A percentile compares a stretch with the other conserved stretches of the same genome.
phyloP scores from a whole-genome alignment of 2,888 invertebrate genomes.

The Noctua janthe region DNA sequence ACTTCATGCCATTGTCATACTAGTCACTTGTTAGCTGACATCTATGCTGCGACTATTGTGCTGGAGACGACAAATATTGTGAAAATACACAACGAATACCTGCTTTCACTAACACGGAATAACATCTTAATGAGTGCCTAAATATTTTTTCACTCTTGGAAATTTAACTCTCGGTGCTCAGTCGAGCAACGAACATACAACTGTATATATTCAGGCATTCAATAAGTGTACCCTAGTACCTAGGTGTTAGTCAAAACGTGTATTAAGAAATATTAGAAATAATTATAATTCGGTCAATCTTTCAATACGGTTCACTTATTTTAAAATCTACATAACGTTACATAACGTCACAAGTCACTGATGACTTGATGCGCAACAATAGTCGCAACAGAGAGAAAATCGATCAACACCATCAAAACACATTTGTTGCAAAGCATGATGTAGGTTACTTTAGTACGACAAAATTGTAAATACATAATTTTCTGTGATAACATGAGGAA shows the following conservation, averaged over 20 bases:
- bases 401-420: conserved; percentile 79
- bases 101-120: neutral
- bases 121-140: neutral
- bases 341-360: conserved; percentile 11
- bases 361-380: conserved; percentile 61
- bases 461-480: conserved; percentile 91
- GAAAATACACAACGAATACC: conserved; percentile 17
- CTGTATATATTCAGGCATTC: neutral
- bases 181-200: neutral
- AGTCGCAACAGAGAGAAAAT: conserved; percentile 75
- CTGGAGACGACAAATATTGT: conserved; percentile 49
- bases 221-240: neutral
- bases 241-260: neutral
- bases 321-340: conserved; percentile 18
- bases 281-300: conserved; percentile 34
- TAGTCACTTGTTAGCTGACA: conserved; percentile 77
- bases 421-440: conserved; percentile 85
- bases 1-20: conserved; percentile 77
- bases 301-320: conserved; percentile 43
- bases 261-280: conserved; percentile 35
- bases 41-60: conserved; percentile 73
- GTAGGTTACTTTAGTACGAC: conserved; percentile 88
- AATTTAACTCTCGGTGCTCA: neutral
- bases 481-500: conserved; percentile 90
- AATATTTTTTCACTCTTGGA: neutral